Percentiles rank a stretch among this genome's conserved stretches.
Conservation (phyloP, 2,888 invertebrate species). For the Eupithecia abbreviata region DNA sequence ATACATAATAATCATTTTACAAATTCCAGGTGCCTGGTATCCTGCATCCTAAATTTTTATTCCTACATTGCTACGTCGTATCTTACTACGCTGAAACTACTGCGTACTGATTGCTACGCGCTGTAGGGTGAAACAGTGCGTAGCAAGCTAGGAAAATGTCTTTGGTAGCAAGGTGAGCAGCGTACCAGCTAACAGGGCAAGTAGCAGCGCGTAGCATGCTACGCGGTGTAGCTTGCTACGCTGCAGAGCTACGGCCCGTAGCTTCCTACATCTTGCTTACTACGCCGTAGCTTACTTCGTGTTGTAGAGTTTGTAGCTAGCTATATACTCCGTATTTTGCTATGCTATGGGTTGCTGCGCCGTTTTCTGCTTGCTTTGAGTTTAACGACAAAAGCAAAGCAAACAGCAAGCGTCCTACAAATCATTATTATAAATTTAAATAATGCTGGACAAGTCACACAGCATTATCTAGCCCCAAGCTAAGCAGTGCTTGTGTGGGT, state of each 20-base stretch:
- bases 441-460: too few relatives aligned
- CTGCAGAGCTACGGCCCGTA: background rate
- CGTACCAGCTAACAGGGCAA: background rate
- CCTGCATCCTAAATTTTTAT: too few relatives aligned
- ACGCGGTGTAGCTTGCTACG: background rate
- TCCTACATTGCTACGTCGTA: background rate
- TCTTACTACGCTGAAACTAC: background rate
- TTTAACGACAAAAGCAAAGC: too few relatives aligned
- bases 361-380: background rate
- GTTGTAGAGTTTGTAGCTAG: background rate
- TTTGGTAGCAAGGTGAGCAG: background rate
- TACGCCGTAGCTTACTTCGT: background rate
- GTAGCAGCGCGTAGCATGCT: background rate
- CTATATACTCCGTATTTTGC: background rate
- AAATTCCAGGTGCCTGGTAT: too few relatives aligned
- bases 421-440: too few relatives aligned
- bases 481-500: too few relatives aligned
- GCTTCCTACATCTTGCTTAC: background rate
- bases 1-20: too few relatives aligned
- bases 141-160: background rate
- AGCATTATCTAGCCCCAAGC: too few relatives aligned
- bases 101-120: too few relatives aligned
- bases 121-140: background rate
- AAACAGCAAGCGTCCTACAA: too few relatives aligned
- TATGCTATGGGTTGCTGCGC: background rate